phyloP scores from a whole-genome alignment of 2,797 vertebrate species.

The Lacerta viridis region DNA sequence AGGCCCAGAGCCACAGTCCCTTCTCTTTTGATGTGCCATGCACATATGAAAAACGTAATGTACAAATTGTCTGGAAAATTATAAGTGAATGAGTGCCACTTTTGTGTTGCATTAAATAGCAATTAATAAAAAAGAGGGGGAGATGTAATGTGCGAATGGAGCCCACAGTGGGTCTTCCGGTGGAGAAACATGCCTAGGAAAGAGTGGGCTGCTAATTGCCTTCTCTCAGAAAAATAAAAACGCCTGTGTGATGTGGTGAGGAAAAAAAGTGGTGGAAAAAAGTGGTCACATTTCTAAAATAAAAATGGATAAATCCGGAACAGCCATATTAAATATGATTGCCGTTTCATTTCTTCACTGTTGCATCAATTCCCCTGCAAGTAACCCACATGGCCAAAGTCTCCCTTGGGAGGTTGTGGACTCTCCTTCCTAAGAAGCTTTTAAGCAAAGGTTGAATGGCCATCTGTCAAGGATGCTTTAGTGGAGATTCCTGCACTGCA shows the following conservation, averaged over 20 bases:
- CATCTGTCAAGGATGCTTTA: too few species aligned
- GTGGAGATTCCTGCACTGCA: too few species aligned
- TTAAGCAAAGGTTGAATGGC: too few species aligned
- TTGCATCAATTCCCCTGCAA: neutral
- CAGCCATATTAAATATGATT: neutral
- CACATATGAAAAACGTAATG: neutral
- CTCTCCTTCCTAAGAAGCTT: too few species aligned
- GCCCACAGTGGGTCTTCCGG: neutral
- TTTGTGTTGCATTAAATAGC: too few species aligned
- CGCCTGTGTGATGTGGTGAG: constrained; percentile 54
- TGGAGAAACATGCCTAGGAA: neutral
- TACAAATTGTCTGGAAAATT: neutral
- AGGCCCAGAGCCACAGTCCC: too few species aligned
- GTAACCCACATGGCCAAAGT: neutral
- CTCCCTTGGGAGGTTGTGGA: too few species aligned
- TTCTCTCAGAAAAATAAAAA: neutral
- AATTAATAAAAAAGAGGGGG: too few species aligned
- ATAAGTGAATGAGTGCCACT: too few species aligned
- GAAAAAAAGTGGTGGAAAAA: constrained; percentile 60
- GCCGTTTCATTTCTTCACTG: neutral
- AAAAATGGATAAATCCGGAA: constrained; percentile 52
- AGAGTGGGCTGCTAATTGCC: neutral
- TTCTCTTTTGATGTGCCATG: neutral
- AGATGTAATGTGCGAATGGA: neutral
- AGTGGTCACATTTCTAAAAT: constrained; percentile 48